A percentile compares a stretch with the other conserved stretches of the same genome.
These are phyloP conservation scores for Amblyopsis hoosieri DNA, from an alignment of 2,797 vertebrate genomes.

Conservation along the genomic window DNA sequence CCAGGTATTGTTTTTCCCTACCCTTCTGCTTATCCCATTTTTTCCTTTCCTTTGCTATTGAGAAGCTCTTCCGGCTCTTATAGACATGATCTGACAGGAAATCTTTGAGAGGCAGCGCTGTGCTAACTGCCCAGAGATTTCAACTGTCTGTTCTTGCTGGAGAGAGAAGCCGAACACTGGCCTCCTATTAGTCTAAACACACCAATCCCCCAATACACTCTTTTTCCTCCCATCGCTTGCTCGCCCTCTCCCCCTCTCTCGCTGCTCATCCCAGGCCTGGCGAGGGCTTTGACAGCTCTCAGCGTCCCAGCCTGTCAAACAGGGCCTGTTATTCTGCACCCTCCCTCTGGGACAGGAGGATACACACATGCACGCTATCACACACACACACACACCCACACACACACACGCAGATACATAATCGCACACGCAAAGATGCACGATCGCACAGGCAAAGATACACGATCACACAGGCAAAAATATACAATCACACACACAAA, in stretches of 20 bases:
- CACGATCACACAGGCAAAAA: slow-evolving; percentile 25
- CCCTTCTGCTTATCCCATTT: slow-evolving; percentile 14
- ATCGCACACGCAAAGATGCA: slow-evolving; percentile 12
- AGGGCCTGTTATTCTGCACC: slow-evolving; percentile 85
- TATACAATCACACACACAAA: slow-evolving; percentile 37
- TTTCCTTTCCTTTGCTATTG: slow-evolving; percentile 79
- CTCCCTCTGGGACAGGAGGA: slow-evolving; percentile 77
- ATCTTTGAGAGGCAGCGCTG: slow-evolving; percentile 95
- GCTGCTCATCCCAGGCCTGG: slow-evolving; percentile 77
- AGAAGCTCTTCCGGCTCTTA: slow-evolving; percentile 92
- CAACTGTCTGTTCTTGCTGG: slow-evolving; percentile 96
- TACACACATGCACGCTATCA: slow-evolving; percentile 30
- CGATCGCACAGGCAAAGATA: slow-evolving; percentile 12
- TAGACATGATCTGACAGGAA: slow-evolving; percentile 98
- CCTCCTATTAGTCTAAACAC: slow-evolving; percentile 99
- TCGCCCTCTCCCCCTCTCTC: slow-evolving; percentile 37
- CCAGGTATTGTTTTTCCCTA: slow-evolving; percentile 76
- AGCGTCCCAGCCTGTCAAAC: slow-evolving; percentile 90
- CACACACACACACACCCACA: slow-evolving; percentile 23
- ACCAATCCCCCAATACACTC: slow-evolving; percentile 84
- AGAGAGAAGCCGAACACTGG: slow-evolving; percentile 92
- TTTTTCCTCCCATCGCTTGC: slow-evolving; percentile 46
- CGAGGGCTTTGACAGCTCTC: slow-evolving; percentile 91
- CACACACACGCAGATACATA: slow-evolving; percentile 14
- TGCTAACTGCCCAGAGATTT: slow-evolving; percentile 99